Evolutionary conservation across 2,113 vertebrate species (phyloP).

Genomic region (Ictidomys tridecemlineatus): DNA sequence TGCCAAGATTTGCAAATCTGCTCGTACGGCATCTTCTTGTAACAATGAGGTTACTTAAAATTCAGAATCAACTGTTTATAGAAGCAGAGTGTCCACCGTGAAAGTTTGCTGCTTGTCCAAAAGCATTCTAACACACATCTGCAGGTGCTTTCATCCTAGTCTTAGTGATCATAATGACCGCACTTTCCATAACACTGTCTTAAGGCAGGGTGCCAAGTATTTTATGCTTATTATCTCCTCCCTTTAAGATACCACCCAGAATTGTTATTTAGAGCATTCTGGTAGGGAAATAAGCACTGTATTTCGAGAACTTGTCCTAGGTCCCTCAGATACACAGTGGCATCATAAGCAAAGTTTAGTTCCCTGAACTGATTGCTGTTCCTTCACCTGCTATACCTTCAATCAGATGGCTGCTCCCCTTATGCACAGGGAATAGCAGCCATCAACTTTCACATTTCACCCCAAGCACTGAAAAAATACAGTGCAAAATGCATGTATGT

Average conservation of each 20-base stretch:
- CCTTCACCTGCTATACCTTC: neutral
- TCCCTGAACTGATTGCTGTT: neutral
- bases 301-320: neutral
- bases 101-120: neutral
- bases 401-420: neutral
- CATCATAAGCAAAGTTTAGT: neutral
- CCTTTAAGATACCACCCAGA: slow-evolving; percentile 25
- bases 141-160: slow-evolving; percentile 14
- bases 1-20: slow-evolving; percentile 79
- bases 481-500: neutral
- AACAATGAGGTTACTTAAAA: neutral
- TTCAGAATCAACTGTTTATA: neutral
- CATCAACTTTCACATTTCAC: neutral
- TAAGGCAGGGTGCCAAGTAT: slow-evolving; percentile 6
- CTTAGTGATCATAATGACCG: neutral
- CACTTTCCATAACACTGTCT: neutral
- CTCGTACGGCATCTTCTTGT: slow-evolving; percentile 57
- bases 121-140: neutral
- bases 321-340: neutral
- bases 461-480: neutral
- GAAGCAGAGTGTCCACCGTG: neutral
- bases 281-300: neutral
- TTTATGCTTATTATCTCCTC: slow-evolving; percentile 9
- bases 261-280: slow-evolving; percentile 3
- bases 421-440: neutral